These are phyloP conservation scores for Sarcophaga carnaria DNA, from an alignment of 2,888 invertebrate genomes.

Conservation along the genomic window DNA sequence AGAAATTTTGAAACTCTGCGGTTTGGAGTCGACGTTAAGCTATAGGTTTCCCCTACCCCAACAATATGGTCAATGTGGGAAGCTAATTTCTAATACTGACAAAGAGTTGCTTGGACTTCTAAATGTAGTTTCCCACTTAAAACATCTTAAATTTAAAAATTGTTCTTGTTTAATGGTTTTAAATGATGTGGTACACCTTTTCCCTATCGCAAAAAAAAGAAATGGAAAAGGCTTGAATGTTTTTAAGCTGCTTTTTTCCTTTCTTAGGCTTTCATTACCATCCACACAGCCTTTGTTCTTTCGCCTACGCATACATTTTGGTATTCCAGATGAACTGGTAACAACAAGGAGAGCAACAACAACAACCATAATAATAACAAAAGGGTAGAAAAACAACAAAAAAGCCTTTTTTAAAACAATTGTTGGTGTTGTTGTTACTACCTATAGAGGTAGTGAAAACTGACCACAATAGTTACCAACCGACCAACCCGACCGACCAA, in stretches of 20 bases:
- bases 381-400: no score
- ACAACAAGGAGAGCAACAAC: no score
- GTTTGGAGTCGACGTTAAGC: background rate
- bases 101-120: no score
- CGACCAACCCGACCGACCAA: background rate
- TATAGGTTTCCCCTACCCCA: no score
- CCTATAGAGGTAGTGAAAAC: conserved; percentile 13
- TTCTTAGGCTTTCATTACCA: background rate
- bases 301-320: background rate
- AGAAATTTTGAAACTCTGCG: background rate
- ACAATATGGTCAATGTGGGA: no score
- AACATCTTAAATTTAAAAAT: background rate
- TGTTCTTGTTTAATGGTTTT: background rate
- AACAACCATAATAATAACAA: no score
- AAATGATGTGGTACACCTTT: background rate
- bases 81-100: no score
- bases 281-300: background rate
- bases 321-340: background rate
- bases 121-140: no score
- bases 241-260: conserved; percentile 7
- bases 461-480: conserved; percentile 50
- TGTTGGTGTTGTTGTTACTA: conserved; percentile 17
- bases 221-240: background rate
- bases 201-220: background rate
- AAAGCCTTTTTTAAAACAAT: conserved; percentile 33